Evolutionary conservation across 2,888 invertebrate species (phyloP).

Genomic region (Arge pagana): DNA sequence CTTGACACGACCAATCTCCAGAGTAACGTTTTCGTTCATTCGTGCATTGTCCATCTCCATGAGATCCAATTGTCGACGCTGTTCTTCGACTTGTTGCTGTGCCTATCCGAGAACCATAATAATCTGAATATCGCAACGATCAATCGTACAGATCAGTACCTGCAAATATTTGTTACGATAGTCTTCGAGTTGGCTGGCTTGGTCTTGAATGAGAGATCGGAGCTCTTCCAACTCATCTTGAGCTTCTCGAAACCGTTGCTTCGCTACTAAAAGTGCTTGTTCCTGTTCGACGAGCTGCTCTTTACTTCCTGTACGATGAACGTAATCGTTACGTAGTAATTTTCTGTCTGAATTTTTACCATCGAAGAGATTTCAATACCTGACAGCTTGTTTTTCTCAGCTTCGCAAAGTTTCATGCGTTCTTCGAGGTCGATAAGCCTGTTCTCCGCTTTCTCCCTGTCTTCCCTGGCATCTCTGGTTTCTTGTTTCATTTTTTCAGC

Average conservation of each 20-base stretch:
- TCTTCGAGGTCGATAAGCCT: slow-evolving; percentile 66
- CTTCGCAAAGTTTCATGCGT: slow-evolving; percentile 55
- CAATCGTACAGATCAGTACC: slow-evolving; percentile 30
- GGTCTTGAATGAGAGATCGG: slow-evolving; percentile 67
- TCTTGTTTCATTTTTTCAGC: slow-evolving; percentile 59
- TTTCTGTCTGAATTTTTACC: background rate
- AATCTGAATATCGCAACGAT: slow-evolving; percentile 8
- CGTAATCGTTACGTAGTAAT: too few species aligned
- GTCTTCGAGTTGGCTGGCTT: slow-evolving; percentile 69
- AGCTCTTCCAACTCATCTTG: slow-evolving; percentile 67
- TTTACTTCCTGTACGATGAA: slow-evolving; percentile 58
- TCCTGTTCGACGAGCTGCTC: slow-evolving; percentile 70
- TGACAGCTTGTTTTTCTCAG: slow-evolving; percentile 52
- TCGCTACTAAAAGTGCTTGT: slow-evolving; percentile 61
- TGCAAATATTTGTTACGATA: slow-evolving; percentile 67
- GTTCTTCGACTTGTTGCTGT: slow-evolving; percentile 73
- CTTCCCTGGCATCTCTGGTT: slow-evolving; percentile 55
- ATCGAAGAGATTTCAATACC: slow-evolving; percentile 32
- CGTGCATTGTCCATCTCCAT: slow-evolving; percentile 75
- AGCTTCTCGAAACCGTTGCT: slow-evolving; percentile 62
- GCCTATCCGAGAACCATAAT: slow-evolving; percentile 58
- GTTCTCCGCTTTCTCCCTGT: slow-evolving; percentile 64
- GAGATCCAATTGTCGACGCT: slow-evolving; percentile 69
- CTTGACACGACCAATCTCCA: slow-evolving; percentile 73
- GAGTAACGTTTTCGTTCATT: slow-evolving; percentile 72